Conservation (phyloP, 2,888 invertebrate species). For the Digitonthophagus gazella region DNA sequence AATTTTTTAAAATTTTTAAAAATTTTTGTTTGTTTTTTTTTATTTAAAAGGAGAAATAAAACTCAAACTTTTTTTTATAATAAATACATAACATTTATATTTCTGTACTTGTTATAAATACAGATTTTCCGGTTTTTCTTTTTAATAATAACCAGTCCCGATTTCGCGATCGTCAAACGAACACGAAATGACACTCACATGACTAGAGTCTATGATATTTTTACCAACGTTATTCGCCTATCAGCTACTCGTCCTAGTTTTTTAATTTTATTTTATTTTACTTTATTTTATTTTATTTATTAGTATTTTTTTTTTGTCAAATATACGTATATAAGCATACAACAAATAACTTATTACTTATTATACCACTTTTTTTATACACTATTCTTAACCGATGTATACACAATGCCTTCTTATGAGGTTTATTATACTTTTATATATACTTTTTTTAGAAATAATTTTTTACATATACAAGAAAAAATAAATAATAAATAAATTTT, state of each 20-base stretch:
- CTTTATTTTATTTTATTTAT: no score
- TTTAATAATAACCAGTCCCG: background rate
- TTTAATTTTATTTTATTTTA: no score
- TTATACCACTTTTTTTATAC: conserved; percentile 22
- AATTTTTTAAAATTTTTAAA: no score
- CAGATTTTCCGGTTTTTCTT: conserved; percentile 34
- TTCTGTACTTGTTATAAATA: conserved; percentile 21
- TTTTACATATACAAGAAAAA: no score
- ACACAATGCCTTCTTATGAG: conserved; percentile 13
- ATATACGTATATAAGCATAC: conserved; percentile 25
- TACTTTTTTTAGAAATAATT: conserved; percentile 1
- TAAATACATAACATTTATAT: conserved; percentile 52
- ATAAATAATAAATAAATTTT: conserved; percentile 2
- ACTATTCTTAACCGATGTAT: conserved; percentile 17
- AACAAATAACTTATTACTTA: conserved; percentile 25
- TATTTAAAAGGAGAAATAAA: conserved; percentile 16
- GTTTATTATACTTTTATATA: conserved; percentile 2
- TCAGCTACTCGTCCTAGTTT: conserved; percentile 18
- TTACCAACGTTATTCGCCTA: conserved; percentile 32
- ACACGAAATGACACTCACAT: conserved; percentile 37
- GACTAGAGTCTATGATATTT: conserved; percentile 44
- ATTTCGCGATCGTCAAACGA: background rate
- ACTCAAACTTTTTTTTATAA: conserved; percentile 45
- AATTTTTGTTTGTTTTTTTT: background rate
- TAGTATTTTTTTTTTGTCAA: conserved; percentile 18